These are phyloP conservation scores for Drosophila cyrtoloma DNA, from an alignment of 2,888 invertebrate genomes.

Conservation along the genomic window DNA sequence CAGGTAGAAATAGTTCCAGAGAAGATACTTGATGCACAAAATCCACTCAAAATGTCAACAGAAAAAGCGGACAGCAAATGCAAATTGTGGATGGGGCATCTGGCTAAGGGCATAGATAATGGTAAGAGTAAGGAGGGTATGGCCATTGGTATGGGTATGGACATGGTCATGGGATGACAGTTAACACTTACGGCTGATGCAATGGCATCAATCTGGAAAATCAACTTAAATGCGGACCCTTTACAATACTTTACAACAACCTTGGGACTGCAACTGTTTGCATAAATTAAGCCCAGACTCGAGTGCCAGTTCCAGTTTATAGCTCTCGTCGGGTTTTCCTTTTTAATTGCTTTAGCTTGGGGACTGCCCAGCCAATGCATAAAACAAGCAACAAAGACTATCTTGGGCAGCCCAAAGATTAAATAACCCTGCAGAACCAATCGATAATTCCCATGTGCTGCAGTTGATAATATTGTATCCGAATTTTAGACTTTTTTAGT, in stretches of 20 bases:
- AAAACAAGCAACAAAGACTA: neutral
- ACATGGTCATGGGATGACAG: constrained; percentile 26
- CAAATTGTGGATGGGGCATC: constrained; percentile 9
- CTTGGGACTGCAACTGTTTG: constrained; percentile 24
- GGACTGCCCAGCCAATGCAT: constrained; percentile 19
- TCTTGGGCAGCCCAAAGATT: neutral
- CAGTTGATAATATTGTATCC: neutral
- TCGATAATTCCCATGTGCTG: neutral
- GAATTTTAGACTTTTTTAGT: neutral
- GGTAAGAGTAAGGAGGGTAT: neutral
- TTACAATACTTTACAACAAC: constrained; percentile 12
- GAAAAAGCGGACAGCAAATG: constrained; percentile 6
- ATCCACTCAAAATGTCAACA: constrained; percentile 44
- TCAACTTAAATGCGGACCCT: constrained; percentile 56
- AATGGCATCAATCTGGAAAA: constrained; percentile 75
- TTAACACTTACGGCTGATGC: constrained; percentile 67
- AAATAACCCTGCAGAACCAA: neutral
- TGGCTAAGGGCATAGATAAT: neutral
- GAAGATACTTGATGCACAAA: constrained; percentile 47
- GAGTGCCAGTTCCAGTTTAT: constrained; percentile 17
- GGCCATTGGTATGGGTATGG: neutral
- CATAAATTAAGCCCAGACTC: constrained; percentile 51
- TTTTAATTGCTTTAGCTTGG: constrained; percentile 66
- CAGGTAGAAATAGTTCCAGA: constrained; percentile 39
- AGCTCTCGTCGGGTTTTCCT: constrained; percentile 29